A percentile compares a stretch with the other conserved stretches of the same genome.
These are phyloP conservation scores for Takifugu bimaculatus DNA, from an alignment of 2,113 vertebrate genomes.

Conservation along the genomic window DNA sequence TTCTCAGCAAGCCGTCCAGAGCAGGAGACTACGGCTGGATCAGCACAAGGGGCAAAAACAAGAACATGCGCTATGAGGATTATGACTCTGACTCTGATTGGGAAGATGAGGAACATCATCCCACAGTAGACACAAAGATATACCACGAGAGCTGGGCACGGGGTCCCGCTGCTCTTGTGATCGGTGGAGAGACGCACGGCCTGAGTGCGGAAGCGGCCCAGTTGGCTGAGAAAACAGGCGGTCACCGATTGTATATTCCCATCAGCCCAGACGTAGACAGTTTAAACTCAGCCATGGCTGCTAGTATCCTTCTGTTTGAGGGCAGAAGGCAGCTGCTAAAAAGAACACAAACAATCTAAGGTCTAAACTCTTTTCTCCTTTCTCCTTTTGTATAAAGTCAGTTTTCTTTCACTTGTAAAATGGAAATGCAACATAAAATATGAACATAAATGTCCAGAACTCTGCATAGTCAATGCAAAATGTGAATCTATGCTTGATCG, in stretches of 20 bases:
- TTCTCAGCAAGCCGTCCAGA: constrained; percentile 25
- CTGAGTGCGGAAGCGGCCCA: constrained; percentile 79
- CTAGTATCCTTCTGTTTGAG: constrained; percentile 88
- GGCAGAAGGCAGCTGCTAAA: constrained; percentile 80
- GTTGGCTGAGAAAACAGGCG: constrained; percentile 75
- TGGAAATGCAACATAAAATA: background rate
- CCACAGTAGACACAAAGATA: constrained; percentile 65
- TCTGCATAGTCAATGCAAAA: background rate
- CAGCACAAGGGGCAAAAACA: constrained; percentile 43
- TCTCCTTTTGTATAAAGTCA: too few relatives aligned
- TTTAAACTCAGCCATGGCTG: constrained; percentile 87
- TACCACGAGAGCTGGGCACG: constrained; percentile 81
- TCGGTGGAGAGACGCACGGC: constrained; percentile 85
- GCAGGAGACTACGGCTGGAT: constrained; percentile 64
- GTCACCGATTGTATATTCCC: constrained; percentile 80
- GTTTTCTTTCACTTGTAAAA: too few relatives aligned
- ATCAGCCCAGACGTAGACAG: constrained; percentile 82
- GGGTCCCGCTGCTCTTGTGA: constrained; percentile 77
- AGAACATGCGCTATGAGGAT: constrained; percentile 38
- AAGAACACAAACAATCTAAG: constrained; percentile 32
- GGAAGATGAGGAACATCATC: constrained; percentile 27
- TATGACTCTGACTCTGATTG: constrained; percentile 33
- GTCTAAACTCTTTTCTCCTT: constrained; percentile 11
- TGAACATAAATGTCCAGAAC: background rate
- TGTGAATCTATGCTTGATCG: background rate